A percentile compares a stretch with the other conserved stretches of the same genome.
phyloP scores from a whole-genome alignment of 2,113 vertebrate species.

The Bettongia penicillata region DNA sequence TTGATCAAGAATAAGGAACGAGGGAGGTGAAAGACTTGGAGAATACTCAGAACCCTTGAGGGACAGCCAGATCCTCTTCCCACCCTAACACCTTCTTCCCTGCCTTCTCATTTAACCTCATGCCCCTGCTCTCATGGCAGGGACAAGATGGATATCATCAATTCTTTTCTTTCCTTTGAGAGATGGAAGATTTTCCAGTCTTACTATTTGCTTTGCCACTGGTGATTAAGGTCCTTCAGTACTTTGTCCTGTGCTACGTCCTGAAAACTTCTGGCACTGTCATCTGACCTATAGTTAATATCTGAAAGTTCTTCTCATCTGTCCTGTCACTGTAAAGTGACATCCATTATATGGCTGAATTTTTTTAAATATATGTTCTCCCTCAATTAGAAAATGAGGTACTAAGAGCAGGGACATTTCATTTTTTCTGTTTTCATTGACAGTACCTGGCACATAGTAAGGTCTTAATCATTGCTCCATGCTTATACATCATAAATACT shows the following conservation, averaged over 20 bases:
- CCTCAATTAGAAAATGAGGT: background rate
- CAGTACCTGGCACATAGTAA: background rate
- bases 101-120: background rate
- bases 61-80: background rate
- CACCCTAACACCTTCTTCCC: background rate
- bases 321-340: background rate
- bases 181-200: background rate
- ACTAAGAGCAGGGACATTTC: background rate
- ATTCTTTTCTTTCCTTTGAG: background rate
- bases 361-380: background rate
- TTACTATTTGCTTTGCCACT: background rate
- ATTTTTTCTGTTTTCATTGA: background rate
- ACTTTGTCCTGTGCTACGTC: background rate
- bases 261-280: background rate
- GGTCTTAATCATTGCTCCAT: background rate
- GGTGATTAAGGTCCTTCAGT: background rate
- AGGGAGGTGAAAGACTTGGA: background rate
- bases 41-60: background rate
- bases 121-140: background rate
- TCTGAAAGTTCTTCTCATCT: background rate
- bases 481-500: background rate
- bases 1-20: background rate
- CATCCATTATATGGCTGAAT: background rate
- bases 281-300: background rate
- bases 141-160: background rate